Percentiles rank a stretch among this genome's conserved stretches.
Conservation (phyloP, 2,888 invertebrate genomes). For the Notodonta dromedarius region DNA sequence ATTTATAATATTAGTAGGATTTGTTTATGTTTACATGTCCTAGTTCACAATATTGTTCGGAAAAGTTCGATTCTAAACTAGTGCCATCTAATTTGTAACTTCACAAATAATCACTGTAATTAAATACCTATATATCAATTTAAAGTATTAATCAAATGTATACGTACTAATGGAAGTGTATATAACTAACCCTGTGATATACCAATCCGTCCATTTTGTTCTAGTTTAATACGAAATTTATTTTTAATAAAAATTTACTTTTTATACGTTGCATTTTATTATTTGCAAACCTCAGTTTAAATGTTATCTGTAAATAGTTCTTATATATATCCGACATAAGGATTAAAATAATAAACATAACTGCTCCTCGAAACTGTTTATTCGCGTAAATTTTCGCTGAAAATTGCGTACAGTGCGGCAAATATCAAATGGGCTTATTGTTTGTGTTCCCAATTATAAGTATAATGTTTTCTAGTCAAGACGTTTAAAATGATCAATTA, state of each 20-base stretch:
- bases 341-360: constrained; percentile 26
- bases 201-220: constrained; percentile 72
- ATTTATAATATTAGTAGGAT: too few relatives aligned
- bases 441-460: constrained; percentile 32
- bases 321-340: not conserved
- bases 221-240: constrained; percentile 46
- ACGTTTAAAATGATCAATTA: constrained; percentile 10
- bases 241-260: constrained; percentile 45
- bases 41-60: not conserved
- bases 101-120: constrained; percentile 18
- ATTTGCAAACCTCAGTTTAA: not conserved
- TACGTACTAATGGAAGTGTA: constrained; percentile 55
- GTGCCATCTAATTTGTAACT: constrained; percentile 47
- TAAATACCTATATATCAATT: constrained; percentile 13
- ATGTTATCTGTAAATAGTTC: not conserved
- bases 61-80: constrained; percentile 12
- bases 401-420: not conserved
- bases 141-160: constrained; percentile 26
- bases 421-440: constrained; percentile 15
- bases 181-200: constrained; percentile 82
- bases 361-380: constrained; percentile 33
- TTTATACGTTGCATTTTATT: constrained; percentile 23
- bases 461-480: not conserved
- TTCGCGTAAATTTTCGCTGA: constrained; percentile 11
- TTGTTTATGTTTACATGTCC: not conserved